Evolutionary conservation across 1,140 invertebrate species (phyloP).

Genomic region (Coenobita brevimanus): DNA sequence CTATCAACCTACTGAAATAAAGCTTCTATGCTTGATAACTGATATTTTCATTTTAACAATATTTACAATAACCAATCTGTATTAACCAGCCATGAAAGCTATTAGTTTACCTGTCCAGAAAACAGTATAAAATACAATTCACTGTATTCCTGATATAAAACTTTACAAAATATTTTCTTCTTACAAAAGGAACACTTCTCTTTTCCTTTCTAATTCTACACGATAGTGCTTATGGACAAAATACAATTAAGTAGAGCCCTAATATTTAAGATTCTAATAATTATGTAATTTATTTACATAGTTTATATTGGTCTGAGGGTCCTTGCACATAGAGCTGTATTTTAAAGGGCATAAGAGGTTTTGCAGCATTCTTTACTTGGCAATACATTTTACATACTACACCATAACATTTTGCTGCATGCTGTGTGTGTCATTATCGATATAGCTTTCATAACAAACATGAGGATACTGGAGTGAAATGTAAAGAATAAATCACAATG

Average conservation of each 20-base stretch:
- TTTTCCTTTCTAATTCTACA: conserved; percentile 53
- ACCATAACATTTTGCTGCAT: too few species aligned
- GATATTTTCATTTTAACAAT: conserved; percentile 51
- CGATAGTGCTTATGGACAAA: conserved; percentile 59
- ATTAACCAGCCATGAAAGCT: conserved; percentile 57
- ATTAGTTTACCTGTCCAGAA: conserved; percentile 54
- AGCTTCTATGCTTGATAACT: conserved; percentile 47
- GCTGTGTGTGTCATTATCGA: too few species aligned
- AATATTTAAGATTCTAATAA: conserved; percentile 38
- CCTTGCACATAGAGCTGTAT: too few species aligned
- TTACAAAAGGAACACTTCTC: conserved; percentile 60
- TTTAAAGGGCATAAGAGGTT: too few species aligned
- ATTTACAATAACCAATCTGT: conserved; percentile 58
- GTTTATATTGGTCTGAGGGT: conserved; percentile 58
- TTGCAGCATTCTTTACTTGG: too few species aligned
- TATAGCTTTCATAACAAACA: too few species aligned
- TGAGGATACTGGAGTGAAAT: too few species aligned
- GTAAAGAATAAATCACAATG: too few species aligned
- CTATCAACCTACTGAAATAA: conserved; percentile 49
- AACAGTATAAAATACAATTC: conserved; percentile 67
- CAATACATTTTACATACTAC: too few species aligned
- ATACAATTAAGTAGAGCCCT: conserved; percentile 62
- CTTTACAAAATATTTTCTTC: conserved; percentile 66
- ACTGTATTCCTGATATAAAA: conserved; percentile 67
- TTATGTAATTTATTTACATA: conserved; percentile 56